Evolutionary conservation across 2,888 invertebrate species (phyloP).

Genomic region (Eilema depressum): DNA sequence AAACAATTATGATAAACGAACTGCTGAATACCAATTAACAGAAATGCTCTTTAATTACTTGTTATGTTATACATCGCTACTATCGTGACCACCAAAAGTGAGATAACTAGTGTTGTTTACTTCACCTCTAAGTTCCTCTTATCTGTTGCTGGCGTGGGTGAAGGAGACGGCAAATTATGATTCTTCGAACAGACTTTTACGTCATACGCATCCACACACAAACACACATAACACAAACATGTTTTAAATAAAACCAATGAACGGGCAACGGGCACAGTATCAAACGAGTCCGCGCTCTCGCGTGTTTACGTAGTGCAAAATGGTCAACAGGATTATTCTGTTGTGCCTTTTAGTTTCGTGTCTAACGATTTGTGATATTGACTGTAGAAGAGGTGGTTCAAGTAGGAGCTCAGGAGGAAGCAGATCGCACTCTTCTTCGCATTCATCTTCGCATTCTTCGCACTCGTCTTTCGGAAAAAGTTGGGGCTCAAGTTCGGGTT

Average conservation of each 20-base stretch:
- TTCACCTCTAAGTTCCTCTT: constrained; percentile 55
- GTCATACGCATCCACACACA: constrained; percentile 49
- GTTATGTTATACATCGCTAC: constrained; percentile 10
- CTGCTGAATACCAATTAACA: neutral
- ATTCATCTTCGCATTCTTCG: neutral
- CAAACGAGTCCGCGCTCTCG: constrained; percentile 52
- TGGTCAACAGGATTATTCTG: constrained; percentile 71
- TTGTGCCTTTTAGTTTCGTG: constrained; percentile 69
- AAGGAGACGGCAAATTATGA: constrained; percentile 44
- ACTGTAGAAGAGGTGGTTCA: constrained; percentile 57
- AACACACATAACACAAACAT: constrained; percentile 22
- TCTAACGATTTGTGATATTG: constrained; percentile 58
- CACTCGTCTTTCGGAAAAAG: constrained; percentile 41
- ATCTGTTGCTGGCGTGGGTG: constrained; percentile 35
- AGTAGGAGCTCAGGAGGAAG: constrained; percentile 41
- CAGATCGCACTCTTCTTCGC: constrained; percentile 13
- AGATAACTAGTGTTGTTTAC: constrained; percentile 44
- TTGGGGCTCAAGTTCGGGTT: constrained; percentile 46
- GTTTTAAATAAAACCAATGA: constrained; percentile 56
- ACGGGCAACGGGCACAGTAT: constrained; percentile 36
- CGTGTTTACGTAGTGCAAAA: constrained; percentile 53
- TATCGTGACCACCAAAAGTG: constrained; percentile 18
- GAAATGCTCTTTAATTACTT: constrained; percentile 12
- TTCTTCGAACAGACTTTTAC: constrained; percentile 56
- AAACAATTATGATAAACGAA: constrained; percentile 13